Percentiles rank a stretch among this genome's conserved stretches.
Evolutionary conservation across 1,140 invertebrate species (phyloP).

Genomic region (Nymphalis io): DNA sequence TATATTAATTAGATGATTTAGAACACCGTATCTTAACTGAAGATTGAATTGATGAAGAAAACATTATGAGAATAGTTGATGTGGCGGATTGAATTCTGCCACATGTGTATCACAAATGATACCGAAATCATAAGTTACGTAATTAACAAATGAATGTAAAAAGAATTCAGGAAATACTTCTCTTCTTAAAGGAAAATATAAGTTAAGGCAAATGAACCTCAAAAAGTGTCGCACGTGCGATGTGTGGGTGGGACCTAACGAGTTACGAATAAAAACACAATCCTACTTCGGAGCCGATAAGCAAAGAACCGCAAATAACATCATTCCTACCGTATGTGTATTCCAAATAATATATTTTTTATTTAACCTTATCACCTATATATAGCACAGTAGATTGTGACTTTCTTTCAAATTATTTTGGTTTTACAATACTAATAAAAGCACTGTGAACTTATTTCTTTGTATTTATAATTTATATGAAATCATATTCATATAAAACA

Average conservation of each 20-base stretch:
- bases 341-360: background rate
- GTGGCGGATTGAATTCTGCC: too few species aligned
- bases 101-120: background rate
- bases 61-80: too few species aligned
- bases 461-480: too few species aligned
- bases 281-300: background rate
- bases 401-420: background rate
- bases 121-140: background rate
- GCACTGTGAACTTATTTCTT: too few species aligned
- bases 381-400: constrained; percentile 1
- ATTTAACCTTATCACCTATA: constrained; percentile 2
- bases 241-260: constrained; percentile 10
- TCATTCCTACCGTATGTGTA: constrained; percentile 3
- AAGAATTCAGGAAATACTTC: background rate
- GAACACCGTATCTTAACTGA: too few species aligned
- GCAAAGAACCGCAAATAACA: constrained; percentile 10
- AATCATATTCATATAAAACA: too few species aligned
- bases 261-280: constrained; percentile 8
- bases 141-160: background rate
- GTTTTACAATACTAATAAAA: background rate
- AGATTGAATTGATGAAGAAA: too few species aligned
- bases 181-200: background rate
- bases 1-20: constrained; percentile 10
- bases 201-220: constrained; percentile 16
- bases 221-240: constrained; percentile 21